Base-by-base conservation (phyloP, 1,140 invertebrate genomes). In the Agrilus planipennis region DNA sequence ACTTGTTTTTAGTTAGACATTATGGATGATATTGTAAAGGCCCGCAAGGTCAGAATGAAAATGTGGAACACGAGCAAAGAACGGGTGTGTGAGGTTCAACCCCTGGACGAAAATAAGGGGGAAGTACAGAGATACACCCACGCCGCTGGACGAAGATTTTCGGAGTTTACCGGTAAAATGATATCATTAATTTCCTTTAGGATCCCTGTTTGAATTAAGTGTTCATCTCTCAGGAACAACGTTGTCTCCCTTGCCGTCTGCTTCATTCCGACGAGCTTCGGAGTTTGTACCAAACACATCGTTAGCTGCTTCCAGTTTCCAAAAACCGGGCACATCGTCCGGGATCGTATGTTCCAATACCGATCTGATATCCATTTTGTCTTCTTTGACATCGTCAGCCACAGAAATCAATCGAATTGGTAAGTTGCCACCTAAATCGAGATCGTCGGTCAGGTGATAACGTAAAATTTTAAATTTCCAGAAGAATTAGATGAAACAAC, bases 11-110 rank as follows among this genome's bases (percentile, higher is more conserved):
- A n/a, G 51, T 63, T 87, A 39, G 84, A 88, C 52, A 86, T 87
- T 41, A 86, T 88, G 83, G 84, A 87, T 50, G 81, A 86, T 52
- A 87, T 88, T 23, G 76, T 86, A 15, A 81, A 83, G 55, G 78
- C 80, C 1, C 69, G 80, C 27, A 86, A 87, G 68, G 84, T 81
- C 0, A 69, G 77, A 29, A 76, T 87, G 69, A 84, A 82, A 60
- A 73, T 88, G 54, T 86, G 82, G 78, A 83, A 80, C 32, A 85
- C 81, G 2, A 78, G 79, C 34, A 77, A 72, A 41, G 83, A 88
- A 58, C 76, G 78, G 42, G 76, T 87, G 1, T 84, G 81, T 55
- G 84, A 87, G 57, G 78, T 87, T 1, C 79, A 84, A 49, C 75
- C 80, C 0, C 51, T 84, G 2, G 80, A 84, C 44, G 78, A 80